Evolutionary conservation across 2,888 invertebrate genomes (phyloP), one percentile per base, ranked within the genome.

Genomic region (Caenorhabditis sp.): DNA sequence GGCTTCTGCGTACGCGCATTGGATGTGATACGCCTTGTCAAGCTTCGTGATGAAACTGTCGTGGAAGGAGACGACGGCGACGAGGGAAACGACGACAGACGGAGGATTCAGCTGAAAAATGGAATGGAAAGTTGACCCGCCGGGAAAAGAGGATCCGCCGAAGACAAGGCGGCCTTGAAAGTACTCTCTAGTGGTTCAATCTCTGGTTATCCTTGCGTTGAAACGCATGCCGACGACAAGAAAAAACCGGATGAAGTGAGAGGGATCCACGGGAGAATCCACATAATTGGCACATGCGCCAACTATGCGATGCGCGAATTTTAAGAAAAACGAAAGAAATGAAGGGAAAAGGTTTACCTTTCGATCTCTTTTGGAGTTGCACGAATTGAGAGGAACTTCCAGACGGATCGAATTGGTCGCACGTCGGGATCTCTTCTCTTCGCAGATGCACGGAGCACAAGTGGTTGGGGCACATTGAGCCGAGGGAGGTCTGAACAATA

Each of bases 21-120:
- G 81, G 11, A 88, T 83, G 53, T 84, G 84, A 66, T 89, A 88
- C 17, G 88, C 88, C 30, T 83, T 70, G 59, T 89, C 89, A 15
- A 88, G 74, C 73, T 88, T 88, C 15, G 89, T 89, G 50, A 89
- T 84, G 74, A 89, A 89, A 59, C 80, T 82, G 20, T 86, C 76
- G 68, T 89, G 89, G 61, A 89, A 89, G 26, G 86, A 86, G 63
- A 89, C 86, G 15, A 89, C 83, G 1, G 86, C 85, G 13, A 87
- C 86, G 65, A 89, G 85, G 0, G 86, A 85, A 8, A 89, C 78
- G 37, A 83, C 78, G 37, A 88, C 72, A 0, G 87, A 87, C n/a
- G 89, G 84, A 1, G 89, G 89, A 48, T 80, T 81, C 9, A 87
- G 66, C 86, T 86, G 78, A 35, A 80, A 79, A 46, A 26, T 39